Evolutionary conservation across 64 coral and sea anemone genomes (phyloP).

Genomic region (Montipora foliosa): DNA sequence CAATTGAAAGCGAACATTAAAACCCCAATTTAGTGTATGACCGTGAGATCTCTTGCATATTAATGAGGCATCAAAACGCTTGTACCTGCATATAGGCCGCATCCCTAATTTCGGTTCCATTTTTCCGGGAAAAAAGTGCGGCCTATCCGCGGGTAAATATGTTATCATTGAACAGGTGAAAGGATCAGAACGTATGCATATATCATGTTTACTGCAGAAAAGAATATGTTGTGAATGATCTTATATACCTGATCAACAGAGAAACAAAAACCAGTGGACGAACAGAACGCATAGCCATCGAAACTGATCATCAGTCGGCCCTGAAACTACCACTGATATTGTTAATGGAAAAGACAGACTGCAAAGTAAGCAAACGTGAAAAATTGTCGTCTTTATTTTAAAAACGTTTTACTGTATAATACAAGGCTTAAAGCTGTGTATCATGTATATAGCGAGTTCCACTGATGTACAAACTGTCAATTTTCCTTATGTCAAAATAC

Average conservation of each 20-base stretch:
- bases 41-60: no score
- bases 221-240: background rate
- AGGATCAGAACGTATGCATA: constrained; percentile 12
- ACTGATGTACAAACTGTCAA: no score
- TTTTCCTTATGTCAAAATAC: background rate
- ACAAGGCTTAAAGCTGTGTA: no score
- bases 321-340: constrained; percentile 71
- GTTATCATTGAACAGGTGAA: background rate
- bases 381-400: constrained; percentile 32
- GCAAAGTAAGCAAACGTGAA: constrained; percentile 68
- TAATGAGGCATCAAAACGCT: no score
- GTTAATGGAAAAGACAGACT: constrained; percentile 67
- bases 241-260: background rate
- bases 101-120: no score
- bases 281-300: constrained; percentile 78
- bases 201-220: constrained; percentile 1
- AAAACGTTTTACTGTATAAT: background rate
- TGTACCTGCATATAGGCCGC: no score
- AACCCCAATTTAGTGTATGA: no score
- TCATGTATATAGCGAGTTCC: no score
- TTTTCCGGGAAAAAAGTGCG: no score
- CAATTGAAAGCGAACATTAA: no score
- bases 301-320: constrained; percentile 77
- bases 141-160: no score
- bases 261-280: constrained; percentile 35